These are phyloP conservation scores for Crotalus helleri DNA, from an alignment of 2,113 vertebrate species.

Conservation along the genomic window DNA sequence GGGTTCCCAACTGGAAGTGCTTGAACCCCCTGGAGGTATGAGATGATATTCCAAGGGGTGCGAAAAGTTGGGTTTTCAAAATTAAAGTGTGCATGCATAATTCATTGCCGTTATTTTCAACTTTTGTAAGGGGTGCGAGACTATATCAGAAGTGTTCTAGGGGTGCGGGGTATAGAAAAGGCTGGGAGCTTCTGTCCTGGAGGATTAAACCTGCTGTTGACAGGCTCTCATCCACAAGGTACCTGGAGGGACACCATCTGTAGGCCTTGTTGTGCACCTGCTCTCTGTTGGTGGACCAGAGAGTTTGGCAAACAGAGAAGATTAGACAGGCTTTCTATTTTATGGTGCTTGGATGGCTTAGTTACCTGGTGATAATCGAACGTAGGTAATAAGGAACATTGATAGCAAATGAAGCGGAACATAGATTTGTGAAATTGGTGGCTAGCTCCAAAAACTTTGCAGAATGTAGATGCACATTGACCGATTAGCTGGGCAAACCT, in stretches of 20 bases:
- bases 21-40: no score
- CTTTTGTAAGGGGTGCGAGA: no score
- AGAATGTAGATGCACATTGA: not conserved
- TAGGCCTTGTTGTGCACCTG: conserved; percentile 18
- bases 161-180: no score
- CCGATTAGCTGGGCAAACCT: not conserved
- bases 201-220: not conserved
- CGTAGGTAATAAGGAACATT: not conserved
- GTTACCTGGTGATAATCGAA: conserved; percentile 42
- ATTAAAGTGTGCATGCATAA: no score
- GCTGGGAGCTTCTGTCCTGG: no score
- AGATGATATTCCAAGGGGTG: no score
- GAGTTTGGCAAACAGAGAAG: not conserved
- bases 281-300: conserved; percentile 32
- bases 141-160: no score
- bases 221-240: not conserved
- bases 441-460: not conserved
- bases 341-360: not conserved
- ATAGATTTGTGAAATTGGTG: not conserved
- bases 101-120: no score
- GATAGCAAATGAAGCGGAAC: not conserved
- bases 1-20: no score
- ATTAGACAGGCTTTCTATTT: not conserved
- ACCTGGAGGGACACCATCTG: conserved; percentile 49
- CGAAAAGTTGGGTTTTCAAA: no score